These are phyloP conservation scores for Pemphredon lugubris DNA, from an alignment of 2,888 invertebrate genomes.

Conservation along the genomic window DNA sequence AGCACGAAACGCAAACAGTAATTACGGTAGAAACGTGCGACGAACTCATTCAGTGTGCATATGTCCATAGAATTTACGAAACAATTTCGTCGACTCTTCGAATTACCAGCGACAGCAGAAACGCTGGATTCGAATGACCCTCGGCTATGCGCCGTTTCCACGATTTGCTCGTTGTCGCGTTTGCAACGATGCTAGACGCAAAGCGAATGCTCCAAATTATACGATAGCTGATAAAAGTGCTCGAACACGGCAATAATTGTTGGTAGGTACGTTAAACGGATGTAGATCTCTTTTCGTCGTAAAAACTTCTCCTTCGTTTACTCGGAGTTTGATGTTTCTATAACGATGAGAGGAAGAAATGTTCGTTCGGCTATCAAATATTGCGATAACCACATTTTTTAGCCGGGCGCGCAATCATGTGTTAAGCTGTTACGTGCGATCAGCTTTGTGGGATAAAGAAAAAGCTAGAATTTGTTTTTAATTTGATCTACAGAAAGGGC, in stretches of 20 bases:
- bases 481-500: too few relatives aligned
- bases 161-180: background rate
- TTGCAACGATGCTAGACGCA: background rate
- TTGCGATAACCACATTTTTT: too few relatives aligned
- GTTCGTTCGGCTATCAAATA: too few relatives aligned
- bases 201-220: conserved; percentile 7
- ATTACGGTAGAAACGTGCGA: conserved; percentile 29
- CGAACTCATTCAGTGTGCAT: conserved; percentile 15
- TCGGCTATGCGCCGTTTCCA: background rate
- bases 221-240: conserved; percentile 2
- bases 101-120: conserved; percentile 21
- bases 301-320: too few relatives aligned
- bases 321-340: too few relatives aligned
- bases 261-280: too few relatives aligned
- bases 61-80: conserved; percentile 27
- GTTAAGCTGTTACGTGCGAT: too few relatives aligned
- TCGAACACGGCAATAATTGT: background rate
- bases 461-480: too few relatives aligned
- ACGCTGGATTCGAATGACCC: conserved; percentile 21
- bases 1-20: conserved; percentile 22
- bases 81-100: conserved; percentile 26
- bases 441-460: too few relatives aligned
- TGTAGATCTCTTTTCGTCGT: too few relatives aligned
- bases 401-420: too few relatives aligned
- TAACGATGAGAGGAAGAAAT: too few relatives aligned